Percentiles rank a stretch among this genome's conserved stretches.
Evolutionary conservation across 2,888 invertebrate species (phyloP).

Genomic region (Lucinisca nassula): DNA sequence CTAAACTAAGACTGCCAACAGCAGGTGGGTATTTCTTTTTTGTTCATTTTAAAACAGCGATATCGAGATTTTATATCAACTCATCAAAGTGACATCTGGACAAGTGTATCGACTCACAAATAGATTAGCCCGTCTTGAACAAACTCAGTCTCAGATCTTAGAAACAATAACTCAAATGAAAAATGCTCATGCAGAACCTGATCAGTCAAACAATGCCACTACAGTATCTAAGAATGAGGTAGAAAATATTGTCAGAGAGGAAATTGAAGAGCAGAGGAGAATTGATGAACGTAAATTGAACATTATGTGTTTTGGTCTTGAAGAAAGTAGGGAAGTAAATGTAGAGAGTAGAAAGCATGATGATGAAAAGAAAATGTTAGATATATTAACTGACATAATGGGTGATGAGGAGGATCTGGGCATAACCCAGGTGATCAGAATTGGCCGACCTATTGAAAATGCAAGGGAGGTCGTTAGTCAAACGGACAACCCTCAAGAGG

Average conservation of each 20-base stretch:
- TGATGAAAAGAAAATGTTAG: background rate
- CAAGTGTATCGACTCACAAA: too few relatives aligned
- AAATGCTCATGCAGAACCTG: background rate
- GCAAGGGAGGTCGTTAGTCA: background rate
- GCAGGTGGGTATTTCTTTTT: constrained; percentile 52
- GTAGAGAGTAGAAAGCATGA: background rate
- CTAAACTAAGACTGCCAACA: constrained; percentile 65
- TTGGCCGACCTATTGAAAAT: background rate
- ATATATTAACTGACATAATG: background rate
- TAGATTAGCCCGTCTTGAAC: background rate
- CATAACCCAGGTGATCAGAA: background rate
- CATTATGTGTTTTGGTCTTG: background rate
- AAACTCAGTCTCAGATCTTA: background rate
- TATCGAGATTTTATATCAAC: too few relatives aligned
- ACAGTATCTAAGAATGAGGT: background rate
- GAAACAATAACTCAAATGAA: background rate
- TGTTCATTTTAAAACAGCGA: background rate
- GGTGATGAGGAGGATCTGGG: background rate
- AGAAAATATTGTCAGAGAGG: background rate
- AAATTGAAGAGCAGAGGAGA: background rate
- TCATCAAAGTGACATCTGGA: too few relatives aligned
- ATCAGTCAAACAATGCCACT: background rate
- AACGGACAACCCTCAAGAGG: background rate
- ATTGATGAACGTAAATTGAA: background rate
- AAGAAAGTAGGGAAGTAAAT: background rate